A percentile compares a stretch with the other conserved stretches of the same genome.
phyloP scores from a whole-genome alignment of 2,888 invertebrate genomes.

The Unio delphinus region DNA sequence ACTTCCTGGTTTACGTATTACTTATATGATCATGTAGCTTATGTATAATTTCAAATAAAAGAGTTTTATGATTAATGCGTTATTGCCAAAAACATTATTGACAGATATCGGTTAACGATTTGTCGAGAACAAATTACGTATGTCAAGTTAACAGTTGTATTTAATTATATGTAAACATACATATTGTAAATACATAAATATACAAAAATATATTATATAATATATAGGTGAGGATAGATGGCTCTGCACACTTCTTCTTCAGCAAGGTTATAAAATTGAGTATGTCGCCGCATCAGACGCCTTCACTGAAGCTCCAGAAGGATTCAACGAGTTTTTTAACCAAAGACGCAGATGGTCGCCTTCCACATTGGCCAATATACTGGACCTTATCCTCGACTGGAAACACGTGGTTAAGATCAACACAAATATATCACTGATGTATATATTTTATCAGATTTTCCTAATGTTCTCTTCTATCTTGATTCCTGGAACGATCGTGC shows the following conservation, averaged over 20 bases:
- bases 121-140: no score
- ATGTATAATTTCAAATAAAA: no score
- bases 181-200: no score
- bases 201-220: no score
- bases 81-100: no score
- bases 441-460: conserved; percentile 26
- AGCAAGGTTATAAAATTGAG: conserved; percentile 96
- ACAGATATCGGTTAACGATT: no score
- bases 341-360: conserved; percentile 98
- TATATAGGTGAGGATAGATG: conserved; percentile 91
- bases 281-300: conserved; percentile 98
- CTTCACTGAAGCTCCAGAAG: conserved; percentile 95
- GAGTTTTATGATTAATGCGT: no score
- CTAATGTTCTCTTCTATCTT: conserved; percentile 84
- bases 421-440: conserved; percentile 86
- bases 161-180: no score
- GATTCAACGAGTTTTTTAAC: conserved; percentile 83
- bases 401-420: conserved; percentile 84
- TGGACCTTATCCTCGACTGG: conserved; percentile 25
- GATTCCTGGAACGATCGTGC: conserved; percentile 82
- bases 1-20: no score
- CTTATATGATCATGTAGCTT: no score
- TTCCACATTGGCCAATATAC: conserved; percentile 86
- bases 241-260: conserved; percentile 93
- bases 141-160: no score